A percentile compares a stretch with the other conserved stretches of the same genome.
Evolutionary conservation across 2,113 vertebrate species (phyloP).

Genomic region (Polypterus bichir): DNA sequence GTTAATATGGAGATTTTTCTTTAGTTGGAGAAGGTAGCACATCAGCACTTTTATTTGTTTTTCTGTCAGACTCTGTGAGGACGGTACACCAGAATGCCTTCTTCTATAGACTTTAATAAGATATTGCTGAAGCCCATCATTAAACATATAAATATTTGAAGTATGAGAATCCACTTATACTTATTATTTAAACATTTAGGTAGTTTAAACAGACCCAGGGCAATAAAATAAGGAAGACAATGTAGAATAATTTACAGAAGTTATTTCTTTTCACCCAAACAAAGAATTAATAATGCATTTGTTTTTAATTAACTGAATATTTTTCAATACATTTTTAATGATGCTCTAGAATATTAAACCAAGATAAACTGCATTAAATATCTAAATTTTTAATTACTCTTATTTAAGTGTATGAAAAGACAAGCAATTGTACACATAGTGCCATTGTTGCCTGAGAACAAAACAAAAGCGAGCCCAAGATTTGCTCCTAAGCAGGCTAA

Average conservation of each 20-base stretch:
- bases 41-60: no score
- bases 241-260: conserved; percentile 12
- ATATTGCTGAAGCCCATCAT: no score
- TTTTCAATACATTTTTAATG: conserved; percentile 44
- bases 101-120: conserved; percentile 5
- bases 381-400: conserved; percentile 39
- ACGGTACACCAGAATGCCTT: not conserved
- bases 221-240: conserved; percentile 4
- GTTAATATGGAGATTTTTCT: no score
- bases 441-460: not conserved
- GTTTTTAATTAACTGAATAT: conserved; percentile 44
- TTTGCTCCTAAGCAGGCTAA: no score
- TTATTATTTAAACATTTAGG: not conserved
- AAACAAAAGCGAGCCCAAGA: not conserved
- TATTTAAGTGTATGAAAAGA: conserved; percentile 10
- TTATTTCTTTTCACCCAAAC: conserved; percentile 9
- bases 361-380: conserved; percentile 42
- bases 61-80: not conserved
- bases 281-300: conserved; percentile 46
- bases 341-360: conserved; percentile 37
- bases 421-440: not conserved
- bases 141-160: conserved; percentile 34
- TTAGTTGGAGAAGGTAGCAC: no score
- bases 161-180: conserved; percentile 11
- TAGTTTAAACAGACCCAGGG: conserved; percentile 22